A percentile compares a stretch with the other conserved stretches of the same genome.
Evolutionary conservation across 2,888 invertebrate genomes (phyloP).

Genomic region (Platycnemis pennipes): DNA sequence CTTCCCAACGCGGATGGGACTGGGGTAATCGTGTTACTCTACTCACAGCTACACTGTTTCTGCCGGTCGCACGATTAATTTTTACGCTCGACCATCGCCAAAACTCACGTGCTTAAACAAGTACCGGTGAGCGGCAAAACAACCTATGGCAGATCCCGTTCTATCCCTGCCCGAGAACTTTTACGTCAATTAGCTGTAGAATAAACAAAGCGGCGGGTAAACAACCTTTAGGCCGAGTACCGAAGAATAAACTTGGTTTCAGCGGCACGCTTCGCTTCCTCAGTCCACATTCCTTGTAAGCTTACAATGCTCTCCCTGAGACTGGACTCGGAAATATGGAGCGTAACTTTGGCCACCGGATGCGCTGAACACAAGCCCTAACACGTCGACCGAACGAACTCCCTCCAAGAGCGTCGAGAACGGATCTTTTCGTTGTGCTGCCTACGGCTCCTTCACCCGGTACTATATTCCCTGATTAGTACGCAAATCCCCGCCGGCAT

Average conservation of each 20-base stretch:
- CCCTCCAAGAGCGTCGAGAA: background rate
- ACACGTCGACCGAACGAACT: constrained; percentile 2
- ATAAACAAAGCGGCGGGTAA: background rate
- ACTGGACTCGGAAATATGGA: background rate
- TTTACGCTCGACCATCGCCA: too few relatives aligned
- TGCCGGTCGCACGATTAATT: too few relatives aligned
- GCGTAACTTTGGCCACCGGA: background rate
- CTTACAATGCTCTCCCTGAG: background rate
- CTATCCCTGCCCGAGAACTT: background rate
- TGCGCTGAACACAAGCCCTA: background rate
- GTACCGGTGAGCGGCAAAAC: background rate
- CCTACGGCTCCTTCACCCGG: background rate
- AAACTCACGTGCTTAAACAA: background rate
- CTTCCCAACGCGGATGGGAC: too few relatives aligned
- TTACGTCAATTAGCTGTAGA: background rate
- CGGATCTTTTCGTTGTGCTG: background rate
- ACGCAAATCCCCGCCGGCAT: constrained; percentile 1
- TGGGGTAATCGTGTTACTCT: too few relatives aligned
- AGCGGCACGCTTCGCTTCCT: background rate
- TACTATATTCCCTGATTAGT: background rate
- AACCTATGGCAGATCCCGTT: background rate
- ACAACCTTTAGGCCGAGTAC: background rate
- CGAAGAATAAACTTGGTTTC: background rate
- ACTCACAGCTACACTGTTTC: too few relatives aligned
- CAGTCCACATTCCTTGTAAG: background rate